A percentile compares a stretch with the other conserved stretches of the same genome.
Conservation (phyloP, 2,797 vertebrate species). For the Cossypha heuglini region DNA sequence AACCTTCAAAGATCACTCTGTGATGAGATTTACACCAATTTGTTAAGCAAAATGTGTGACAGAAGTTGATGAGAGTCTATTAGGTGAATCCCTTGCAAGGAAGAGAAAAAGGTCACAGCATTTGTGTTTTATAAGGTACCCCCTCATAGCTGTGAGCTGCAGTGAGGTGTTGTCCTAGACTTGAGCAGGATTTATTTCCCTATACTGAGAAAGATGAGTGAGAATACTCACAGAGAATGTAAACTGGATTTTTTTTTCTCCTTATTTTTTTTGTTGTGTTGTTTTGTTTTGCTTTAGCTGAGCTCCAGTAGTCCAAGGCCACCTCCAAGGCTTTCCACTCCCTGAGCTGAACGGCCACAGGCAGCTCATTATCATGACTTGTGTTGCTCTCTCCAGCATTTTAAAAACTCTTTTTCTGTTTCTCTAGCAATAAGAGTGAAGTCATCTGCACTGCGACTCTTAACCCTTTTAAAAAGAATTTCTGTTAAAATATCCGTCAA, state of each 20-base stretch:
- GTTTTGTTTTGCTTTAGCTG: conserved; percentile 23
- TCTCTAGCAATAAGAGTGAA: conserved; percentile 42
- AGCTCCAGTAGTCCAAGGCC: conserved; percentile 49
- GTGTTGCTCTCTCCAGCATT: conserved; percentile 52
- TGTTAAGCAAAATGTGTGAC: neutral
- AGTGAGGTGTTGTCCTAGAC: neutral
- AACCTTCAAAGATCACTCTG: neutral
- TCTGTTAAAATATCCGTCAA: conserved; percentile 12
- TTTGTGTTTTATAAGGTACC: neutral
- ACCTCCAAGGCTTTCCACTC: conserved; percentile 34
- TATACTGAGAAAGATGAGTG: neutral
- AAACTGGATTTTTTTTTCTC: neutral
- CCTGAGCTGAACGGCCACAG: neutral
- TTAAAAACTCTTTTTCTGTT: conserved; percentile 43
- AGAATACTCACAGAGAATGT: neutral
- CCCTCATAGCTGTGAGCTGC: neutral
- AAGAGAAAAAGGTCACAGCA: neutral
- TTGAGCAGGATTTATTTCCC: conserved; percentile 1
- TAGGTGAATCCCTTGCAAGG: neutral
- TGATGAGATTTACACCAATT: neutral
- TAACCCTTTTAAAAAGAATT: conserved; percentile 53
- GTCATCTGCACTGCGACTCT: neutral
- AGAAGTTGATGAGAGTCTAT: neutral
- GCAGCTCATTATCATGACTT: conserved; percentile 52
- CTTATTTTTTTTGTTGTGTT: neutral